Percentiles rank a stretch among this genome's conserved stretches.
These are phyloP conservation scores for Sylvietta virens DNA, from an alignment of 2,113 vertebrate genomes.

Conservation along the genomic window DNA sequence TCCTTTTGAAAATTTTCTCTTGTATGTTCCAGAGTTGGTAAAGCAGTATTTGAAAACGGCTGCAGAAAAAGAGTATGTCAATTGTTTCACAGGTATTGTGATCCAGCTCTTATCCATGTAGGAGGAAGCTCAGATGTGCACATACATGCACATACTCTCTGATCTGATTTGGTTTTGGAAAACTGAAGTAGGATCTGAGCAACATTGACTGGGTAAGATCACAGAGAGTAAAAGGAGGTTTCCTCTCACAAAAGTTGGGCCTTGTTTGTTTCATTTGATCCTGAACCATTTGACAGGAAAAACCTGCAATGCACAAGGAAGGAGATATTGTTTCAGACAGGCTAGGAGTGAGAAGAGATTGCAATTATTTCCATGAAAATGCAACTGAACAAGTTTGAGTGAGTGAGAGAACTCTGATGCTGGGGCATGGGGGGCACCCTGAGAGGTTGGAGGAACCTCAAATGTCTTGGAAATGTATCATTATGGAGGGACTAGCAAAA, in stretches of 20 bases:
- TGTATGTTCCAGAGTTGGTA: neutral
- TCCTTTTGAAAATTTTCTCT: neutral
- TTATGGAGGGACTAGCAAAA: neutral
- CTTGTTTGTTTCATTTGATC: neutral
- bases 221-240: neutral
- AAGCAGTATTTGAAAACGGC: neutral
- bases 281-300: neutral
- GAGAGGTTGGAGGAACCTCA: neutral
- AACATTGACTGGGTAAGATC: neutral
- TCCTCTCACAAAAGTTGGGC: neutral
- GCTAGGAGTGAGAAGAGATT: neutral
- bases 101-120: neutral
- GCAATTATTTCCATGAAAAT: neutral
- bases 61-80: neutral
- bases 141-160: neutral
- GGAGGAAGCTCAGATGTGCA: neutral
- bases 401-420: neutral
- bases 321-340: neutral
- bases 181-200: neutral
- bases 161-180: neutral
- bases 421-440: accelerated
- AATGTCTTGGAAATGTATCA: neutral
- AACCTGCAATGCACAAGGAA: neutral
- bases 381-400: neutral
- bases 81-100: neutral